Evolutionary conservation across 1,140 invertebrate species (phyloP).

Genomic region (Hermatobates lingyangjiaoensis): DNA sequence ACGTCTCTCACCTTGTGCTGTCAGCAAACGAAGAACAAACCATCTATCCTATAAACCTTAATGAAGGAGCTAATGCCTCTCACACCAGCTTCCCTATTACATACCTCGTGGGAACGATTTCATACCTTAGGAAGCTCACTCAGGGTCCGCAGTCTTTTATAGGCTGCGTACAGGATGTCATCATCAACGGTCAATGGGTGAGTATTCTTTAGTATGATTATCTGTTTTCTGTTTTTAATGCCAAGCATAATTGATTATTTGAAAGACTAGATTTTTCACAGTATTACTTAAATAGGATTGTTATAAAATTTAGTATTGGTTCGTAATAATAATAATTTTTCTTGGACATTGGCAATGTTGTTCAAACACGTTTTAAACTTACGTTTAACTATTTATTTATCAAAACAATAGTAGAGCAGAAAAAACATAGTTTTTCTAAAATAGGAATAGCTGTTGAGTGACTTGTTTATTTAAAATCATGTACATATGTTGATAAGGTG

Average conservation of each 20-base stretch:
- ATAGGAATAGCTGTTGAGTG: too few species aligned
- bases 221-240: background rate
- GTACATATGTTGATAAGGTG: too few species aligned
- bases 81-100: constrained; percentile 64
- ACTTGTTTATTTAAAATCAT: too few species aligned
- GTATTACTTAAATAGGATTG: too few species aligned
- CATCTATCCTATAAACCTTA: constrained; percentile 65
- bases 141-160: constrained; percentile 58
- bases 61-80: constrained; percentile 46
- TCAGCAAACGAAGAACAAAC: constrained; percentile 75
- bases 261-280: background rate
- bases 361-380: too few species aligned
- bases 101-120: constrained; percentile 53
- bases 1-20: constrained; percentile 62
- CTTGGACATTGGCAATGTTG: too few species aligned
- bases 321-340: too few species aligned
- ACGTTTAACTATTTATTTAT: too few species aligned
- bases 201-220: constrained; percentile 7
- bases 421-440: too few species aligned
- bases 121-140: constrained; percentile 41
- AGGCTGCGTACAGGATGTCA: constrained; percentile 80
- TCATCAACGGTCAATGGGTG: constrained; percentile 66
- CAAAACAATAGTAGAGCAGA: too few species aligned
- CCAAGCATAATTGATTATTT: background rate
- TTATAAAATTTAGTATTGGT: too few species aligned